Evolutionary conservation across 2,888 invertebrate genomes (phyloP), one percentile per base, ranked within the genome.

Genomic region (Baccha elongata): DNA sequence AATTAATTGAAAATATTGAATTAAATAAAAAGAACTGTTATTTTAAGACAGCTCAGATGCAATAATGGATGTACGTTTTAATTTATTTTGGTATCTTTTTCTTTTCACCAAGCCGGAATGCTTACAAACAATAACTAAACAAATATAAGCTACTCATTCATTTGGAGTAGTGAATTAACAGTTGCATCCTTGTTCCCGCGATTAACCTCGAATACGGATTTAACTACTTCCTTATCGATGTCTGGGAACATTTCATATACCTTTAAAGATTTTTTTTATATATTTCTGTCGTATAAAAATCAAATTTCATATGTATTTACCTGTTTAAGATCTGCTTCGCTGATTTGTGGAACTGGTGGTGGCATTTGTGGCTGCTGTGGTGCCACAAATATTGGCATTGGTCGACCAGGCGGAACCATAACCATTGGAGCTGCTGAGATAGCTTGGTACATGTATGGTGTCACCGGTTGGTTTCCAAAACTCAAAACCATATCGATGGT

Each of bases 161-260:
- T 97, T 89, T 96, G 96, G 48, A 99, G 93, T 69, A 99, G 92
- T 0, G 96, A 96, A 92, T 97, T 97, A 87, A 98, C 96, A 6
- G 98, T 96, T 11, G 94, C 93, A 88, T 98, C 97, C 88, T 98
- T 98, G 90, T 97, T 96, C 0, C 97, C 97, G 48, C 94, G 91
- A 89, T 98, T 97, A 3, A 95, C 96, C 89, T 98, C 97, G 87
- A 96, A 93, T 19, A 99, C 96, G 0, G 97, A 96, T 89, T 94
- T 96, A 71, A 99, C 95, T 4, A 98, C 97, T 88, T 98, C 98
- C 85, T 95, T 95, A 88, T 99, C 98, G 88, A 98, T 94, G 88
- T 95, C 95, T 1, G 99, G 98, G 92, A 99, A 99, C 98, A 99
- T 98, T 91, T 98, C 98, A 88, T 95, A 94, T 85, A 99, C 94